Evolutionary conservation across 2,113 vertebrate genomes (phyloP).

Genomic region (Heliornis fulica): DNA sequence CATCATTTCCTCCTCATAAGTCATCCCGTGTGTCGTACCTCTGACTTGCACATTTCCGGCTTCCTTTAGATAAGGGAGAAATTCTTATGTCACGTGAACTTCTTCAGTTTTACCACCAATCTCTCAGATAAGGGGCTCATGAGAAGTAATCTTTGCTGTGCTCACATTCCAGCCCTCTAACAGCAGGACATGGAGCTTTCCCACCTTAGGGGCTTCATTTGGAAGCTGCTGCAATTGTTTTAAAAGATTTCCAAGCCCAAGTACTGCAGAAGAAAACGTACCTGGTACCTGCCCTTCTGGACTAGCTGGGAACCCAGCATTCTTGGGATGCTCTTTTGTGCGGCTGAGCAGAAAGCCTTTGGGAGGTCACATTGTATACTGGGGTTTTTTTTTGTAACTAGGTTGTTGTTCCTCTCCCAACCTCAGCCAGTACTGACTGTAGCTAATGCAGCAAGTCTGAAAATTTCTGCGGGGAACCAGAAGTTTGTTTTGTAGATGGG

Average conservation of each 20-base stretch:
- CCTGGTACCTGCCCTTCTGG: neutral
- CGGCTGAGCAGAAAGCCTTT: neutral
- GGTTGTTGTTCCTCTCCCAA: neutral
- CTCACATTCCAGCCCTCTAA: slow-evolving; percentile 20
- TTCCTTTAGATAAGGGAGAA: slow-evolving; percentile 53
- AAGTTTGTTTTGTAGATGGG: neutral
- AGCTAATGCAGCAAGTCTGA: neutral
- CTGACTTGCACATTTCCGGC: neutral
- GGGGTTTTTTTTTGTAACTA: neutral
- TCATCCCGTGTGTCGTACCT: neutral
- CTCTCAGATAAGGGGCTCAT: slow-evolving; percentile 28
- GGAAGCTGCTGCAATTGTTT: neutral
- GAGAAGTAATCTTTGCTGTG: neutral
- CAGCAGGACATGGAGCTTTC: neutral
- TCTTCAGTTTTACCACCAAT: neutral
- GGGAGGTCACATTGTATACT: neutral
- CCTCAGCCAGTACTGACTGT: neutral
- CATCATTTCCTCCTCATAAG: slow-evolving; percentile 8
- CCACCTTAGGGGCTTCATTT: neutral
- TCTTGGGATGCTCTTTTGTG: neutral
- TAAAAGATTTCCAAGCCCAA: neutral
- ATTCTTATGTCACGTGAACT: neutral
- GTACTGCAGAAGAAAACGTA: neutral
- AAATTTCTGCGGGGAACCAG: neutral
- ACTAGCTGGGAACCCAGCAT: neutral